A percentile compares a stretch with the other conserved stretches of the same genome.
Conservation (phyloP, 2,888 invertebrate genomes). For the Leptinotarsa tumamoca region DNA sequence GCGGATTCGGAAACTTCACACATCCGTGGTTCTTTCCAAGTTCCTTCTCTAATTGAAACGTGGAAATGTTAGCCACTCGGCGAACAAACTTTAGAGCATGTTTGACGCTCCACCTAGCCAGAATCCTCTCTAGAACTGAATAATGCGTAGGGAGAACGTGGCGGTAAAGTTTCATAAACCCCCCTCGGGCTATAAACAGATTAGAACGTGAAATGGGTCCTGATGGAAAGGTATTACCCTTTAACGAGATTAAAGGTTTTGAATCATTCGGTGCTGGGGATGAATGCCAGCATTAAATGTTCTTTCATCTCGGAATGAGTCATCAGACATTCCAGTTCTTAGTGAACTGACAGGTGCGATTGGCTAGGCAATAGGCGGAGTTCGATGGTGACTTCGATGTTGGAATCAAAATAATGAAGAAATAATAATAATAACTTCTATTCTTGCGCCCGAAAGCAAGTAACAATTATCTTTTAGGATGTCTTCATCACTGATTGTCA, state of each 20-base stretch:
- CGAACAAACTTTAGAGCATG: conserved; percentile 48
- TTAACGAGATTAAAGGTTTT: conserved; percentile 63
- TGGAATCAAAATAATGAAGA: no score
- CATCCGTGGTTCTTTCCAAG: conserved; percentile 28
- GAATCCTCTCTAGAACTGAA: conserved; percentile 57
- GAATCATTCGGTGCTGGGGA: conserved; percentile 50
- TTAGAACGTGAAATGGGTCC: conserved; percentile 64
- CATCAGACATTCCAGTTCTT: not conserved
- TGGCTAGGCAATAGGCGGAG: not conserved
- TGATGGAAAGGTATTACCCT: conserved; percentile 64
- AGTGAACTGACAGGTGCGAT: conserved; percentile 16
- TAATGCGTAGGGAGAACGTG: conserved; percentile 47
- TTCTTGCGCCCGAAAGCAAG: no score
- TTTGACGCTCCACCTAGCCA: conserved; percentile 55
- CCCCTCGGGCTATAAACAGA: conserved; percentile 63
- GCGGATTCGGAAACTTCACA: conserved; percentile 22
- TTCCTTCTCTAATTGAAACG: conserved; percentile 25
- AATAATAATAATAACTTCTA: no score
- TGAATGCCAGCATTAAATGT: conserved; percentile 18
- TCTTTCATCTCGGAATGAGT: conserved; percentile 13
- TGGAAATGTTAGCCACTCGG: conserved; percentile 27
- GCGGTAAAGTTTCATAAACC: conserved; percentile 58
- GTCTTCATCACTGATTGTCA: no score
- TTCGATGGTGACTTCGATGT: no score
- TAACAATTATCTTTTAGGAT: no score